Evolutionary conservation across 1,140 invertebrate genomes (phyloP).

Genomic region (Conus betulinus): DNA sequence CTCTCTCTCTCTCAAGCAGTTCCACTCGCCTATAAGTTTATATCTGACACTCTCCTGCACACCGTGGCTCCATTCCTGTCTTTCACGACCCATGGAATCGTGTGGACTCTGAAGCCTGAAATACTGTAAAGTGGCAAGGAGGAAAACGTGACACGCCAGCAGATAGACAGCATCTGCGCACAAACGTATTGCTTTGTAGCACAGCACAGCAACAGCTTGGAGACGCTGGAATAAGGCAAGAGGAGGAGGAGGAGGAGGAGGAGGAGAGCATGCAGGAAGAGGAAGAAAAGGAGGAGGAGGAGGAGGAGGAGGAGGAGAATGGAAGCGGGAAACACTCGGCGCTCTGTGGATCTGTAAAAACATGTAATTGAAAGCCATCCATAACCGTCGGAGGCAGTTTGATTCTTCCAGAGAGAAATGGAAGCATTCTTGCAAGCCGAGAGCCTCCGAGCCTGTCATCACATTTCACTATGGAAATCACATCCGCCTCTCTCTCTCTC

Average conservation of each 20-base stretch:
- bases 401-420: not conserved
- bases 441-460: not conserved
- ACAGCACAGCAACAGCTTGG: not conserved
- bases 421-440: not conserved
- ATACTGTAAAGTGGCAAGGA: no score
- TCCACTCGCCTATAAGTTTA: no score
- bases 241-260: not conserved
- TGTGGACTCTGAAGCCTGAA: no score
- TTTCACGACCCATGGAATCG: no score
- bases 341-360: not conserved
- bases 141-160: no score
- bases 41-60: no score
- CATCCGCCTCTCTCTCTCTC: not conserved
- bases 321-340: not conserved
- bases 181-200: no score
- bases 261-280: not conserved
- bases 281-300: not conserved
- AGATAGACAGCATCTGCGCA: no score
- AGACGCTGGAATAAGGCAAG: not conserved
- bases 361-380: conserved; percentile 7
- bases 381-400: not conserved
- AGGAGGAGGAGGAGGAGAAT: no score
- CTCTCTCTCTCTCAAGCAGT: no score
- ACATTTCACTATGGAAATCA: not conserved
- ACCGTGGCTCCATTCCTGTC: no score